Percentiles rank a stretch among this genome's conserved stretches.
Conservation (phyloP, 2,113 vertebrate genomes). For the Donacobius atricapilla region DNA sequence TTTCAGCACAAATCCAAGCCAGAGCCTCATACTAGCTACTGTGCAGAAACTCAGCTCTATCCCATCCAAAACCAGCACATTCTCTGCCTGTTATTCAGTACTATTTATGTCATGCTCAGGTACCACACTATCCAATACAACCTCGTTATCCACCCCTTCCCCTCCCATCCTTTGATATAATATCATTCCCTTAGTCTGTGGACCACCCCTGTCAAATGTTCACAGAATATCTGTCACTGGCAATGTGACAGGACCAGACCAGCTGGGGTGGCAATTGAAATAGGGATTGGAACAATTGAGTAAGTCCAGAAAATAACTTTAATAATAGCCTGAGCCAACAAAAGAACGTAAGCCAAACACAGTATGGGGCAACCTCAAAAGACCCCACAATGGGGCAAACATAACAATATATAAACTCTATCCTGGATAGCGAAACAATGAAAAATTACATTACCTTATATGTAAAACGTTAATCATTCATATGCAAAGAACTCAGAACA, state of each 20-base stretch:
- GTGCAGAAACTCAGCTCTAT: background rate
- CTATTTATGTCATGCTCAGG: background rate
- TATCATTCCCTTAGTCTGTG: background rate
- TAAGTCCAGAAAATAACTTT: background rate
- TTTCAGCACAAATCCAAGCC: background rate
- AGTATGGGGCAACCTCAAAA: background rate
- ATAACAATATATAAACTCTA: background rate
- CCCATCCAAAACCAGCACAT: background rate
- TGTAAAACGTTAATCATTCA: background rate
- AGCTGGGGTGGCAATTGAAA: background rate
- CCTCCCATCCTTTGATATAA: background rate
- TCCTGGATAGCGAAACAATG: background rate
- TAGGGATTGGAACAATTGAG: background rate
- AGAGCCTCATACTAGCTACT: background rate
- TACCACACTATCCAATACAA: background rate
- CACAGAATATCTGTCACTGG: background rate
- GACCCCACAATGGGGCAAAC: background rate
- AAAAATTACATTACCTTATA: background rate
- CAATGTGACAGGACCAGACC: background rate
- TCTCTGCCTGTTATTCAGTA: background rate
- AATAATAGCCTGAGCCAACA: background rate
- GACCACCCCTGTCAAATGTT: background rate
- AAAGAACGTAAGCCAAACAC: background rate
- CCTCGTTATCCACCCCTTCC: background rate
- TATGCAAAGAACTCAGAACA: background rate